These are phyloP conservation scores for Yasuhikotakia modesta DNA, from an alignment of 2,797 vertebrate genomes.

Conservation along the genomic window DNA sequence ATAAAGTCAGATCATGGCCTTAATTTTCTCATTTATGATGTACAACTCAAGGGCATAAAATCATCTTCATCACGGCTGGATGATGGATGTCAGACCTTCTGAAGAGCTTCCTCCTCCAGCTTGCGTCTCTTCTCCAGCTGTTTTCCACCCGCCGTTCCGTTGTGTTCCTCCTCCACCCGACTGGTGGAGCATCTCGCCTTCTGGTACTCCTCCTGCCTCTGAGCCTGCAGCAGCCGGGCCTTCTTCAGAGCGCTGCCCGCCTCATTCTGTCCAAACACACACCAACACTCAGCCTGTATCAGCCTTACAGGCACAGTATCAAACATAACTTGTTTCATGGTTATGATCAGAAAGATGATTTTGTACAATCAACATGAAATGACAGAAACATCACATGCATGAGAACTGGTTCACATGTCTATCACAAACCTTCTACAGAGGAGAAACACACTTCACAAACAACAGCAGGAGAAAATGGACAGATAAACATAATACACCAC, in stretches of 20 bases:
- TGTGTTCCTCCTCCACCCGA: slow-evolving; percentile 89
- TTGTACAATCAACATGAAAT: too few relatives aligned
- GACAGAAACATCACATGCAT: too few relatives aligned
- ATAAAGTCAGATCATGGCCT: neutral
- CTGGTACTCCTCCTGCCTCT: slow-evolving; percentile 94
- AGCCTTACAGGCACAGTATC: neutral
- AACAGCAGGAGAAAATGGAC: too few relatives aligned
- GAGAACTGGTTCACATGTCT: too few relatives aligned
- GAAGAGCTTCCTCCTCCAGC: slow-evolving; percentile 92
- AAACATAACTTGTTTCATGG: neutral
- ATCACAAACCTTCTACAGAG: neutral
- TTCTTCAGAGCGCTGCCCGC: slow-evolving; percentile 88
- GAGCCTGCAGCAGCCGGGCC: slow-evolving; percentile 85
- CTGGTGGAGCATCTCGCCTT: slow-evolving; percentile 88
- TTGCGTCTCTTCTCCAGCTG: slow-evolving; percentile 90
- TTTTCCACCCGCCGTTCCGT: slow-evolving; percentile 76
- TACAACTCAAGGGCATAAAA: too few relatives aligned
- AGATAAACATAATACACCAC: too few relatives aligned
- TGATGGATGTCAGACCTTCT: slow-evolving; percentile 79
- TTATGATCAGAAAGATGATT: too few relatives aligned
- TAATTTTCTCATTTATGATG: too few relatives aligned
- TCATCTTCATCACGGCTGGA: neutral
- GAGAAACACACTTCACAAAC: neutral
- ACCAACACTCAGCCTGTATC: slow-evolving; percentile 1
- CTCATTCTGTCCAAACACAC: slow-evolving; percentile 80